These are phyloP conservation scores for Cochlearius cochlearius DNA, from an alignment of 2,113 vertebrate genomes.

Conservation along the genomic window DNA sequence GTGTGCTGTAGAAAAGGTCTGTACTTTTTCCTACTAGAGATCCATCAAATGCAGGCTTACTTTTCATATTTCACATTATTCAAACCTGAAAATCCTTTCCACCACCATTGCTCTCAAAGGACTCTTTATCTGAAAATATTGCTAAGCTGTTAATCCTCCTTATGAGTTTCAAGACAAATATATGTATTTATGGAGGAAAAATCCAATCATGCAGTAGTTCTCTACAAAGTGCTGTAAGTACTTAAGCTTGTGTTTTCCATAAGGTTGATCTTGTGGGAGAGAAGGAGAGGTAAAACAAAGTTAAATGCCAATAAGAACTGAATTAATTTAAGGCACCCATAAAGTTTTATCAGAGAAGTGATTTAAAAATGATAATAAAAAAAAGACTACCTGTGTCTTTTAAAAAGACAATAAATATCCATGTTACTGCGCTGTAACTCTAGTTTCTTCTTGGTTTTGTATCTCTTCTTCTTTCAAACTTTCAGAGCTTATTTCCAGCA, in stretches of 20 bases:
- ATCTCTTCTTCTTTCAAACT: neutral
- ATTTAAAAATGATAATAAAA: neutral
- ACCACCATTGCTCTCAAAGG: neutral
- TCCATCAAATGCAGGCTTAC: neutral
- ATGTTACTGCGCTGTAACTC: neutral
- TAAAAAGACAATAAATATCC: neutral
- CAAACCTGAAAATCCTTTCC: neutral
- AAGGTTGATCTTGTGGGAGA: neutral
- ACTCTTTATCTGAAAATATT: neutral
- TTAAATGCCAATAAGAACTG: neutral
- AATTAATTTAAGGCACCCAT: neutral
- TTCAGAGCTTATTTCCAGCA: neutral
- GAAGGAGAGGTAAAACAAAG: neutral
- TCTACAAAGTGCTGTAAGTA: neutral
- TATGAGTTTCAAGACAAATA: neutral
- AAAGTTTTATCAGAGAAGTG: neutral
- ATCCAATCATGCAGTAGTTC: neutral
- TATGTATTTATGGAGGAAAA: neutral
- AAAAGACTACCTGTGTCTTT: fast-evolving
- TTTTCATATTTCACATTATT: neutral
- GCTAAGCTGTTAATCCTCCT: neutral
- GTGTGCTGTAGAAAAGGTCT: neutral
- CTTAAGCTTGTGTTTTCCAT: neutral
- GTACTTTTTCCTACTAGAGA: neutral
- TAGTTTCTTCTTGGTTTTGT: neutral